Evolutionary conservation across 2,113 vertebrate species (phyloP).

Genomic region (Megaceryle maxima): DNA sequence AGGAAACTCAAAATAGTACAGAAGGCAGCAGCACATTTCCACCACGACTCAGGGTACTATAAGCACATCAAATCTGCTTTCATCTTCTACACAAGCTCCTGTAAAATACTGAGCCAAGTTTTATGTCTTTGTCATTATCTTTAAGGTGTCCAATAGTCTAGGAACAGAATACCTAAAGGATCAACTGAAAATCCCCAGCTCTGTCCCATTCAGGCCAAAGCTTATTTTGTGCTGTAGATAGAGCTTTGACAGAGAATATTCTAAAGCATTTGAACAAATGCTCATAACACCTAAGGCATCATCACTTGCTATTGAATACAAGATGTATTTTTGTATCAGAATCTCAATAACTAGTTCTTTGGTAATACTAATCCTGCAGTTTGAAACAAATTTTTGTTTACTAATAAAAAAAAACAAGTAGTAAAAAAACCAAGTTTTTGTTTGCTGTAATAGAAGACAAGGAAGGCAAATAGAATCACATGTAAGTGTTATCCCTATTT

Average conservation of each 20-base stretch:
- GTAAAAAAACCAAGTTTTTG: no score
- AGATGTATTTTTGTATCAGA: neutral
- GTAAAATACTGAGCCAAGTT: neutral
- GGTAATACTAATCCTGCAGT: neutral
- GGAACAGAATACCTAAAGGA: neutral
- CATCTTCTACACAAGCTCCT: neutral
- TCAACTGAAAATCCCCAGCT: neutral
- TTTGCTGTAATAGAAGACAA: neutral
- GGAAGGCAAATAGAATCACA: neutral
- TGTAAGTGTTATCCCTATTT: neutral
- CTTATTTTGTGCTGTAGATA: neutral
- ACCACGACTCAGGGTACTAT: neutral
- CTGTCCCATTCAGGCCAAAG: neutral
- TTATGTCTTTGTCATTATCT: neutral
- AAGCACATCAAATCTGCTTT: neutral
- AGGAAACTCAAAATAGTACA: constrained; percentile 23
- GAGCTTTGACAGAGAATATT: neutral
- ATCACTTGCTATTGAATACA: neutral
- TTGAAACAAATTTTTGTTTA: neutral
- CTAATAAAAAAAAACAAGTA: no score
- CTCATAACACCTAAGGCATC: neutral
- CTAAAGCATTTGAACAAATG: neutral
- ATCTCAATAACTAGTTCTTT: neutral
- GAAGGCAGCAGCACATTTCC: neutral
- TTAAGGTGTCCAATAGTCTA: neutral